Conservation (phyloP, 2,797 vertebrate genomes). For the Enteromius anoplus region DNA sequence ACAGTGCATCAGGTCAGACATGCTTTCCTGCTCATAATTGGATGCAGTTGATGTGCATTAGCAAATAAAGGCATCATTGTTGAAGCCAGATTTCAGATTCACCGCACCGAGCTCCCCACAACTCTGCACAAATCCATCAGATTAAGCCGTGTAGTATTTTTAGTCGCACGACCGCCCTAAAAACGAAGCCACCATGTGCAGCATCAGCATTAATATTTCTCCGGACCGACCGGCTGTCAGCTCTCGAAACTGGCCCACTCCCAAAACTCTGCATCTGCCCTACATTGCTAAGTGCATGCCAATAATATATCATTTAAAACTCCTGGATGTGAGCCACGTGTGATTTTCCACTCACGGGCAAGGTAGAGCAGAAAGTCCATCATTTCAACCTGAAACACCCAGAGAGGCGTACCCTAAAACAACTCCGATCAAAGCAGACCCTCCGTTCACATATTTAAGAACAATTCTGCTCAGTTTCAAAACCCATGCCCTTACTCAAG, state of each 20-base stretch:
- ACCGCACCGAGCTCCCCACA: slow-evolving; percentile 24
- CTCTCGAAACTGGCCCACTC: slow-evolving; percentile 55
- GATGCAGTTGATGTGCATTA: slow-evolving; percentile 36
- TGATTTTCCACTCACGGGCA: slow-evolving; percentile 50
- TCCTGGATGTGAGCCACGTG: slow-evolving; percentile 49
- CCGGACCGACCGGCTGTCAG: slow-evolving; percentile 58
- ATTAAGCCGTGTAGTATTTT: slow-evolving; percentile 63
- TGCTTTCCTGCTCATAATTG: slow-evolving; percentile 20
- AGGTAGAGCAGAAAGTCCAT: slow-evolving; percentile 42
- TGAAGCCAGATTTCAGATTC: slow-evolving; percentile 43
- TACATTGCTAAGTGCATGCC: slow-evolving; percentile 66
- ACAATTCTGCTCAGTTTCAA: background rate
- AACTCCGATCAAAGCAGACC: slow-evolving; percentile 13
- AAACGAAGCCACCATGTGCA: slow-evolving; percentile 52
- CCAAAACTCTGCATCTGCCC: slow-evolving; percentile 62
- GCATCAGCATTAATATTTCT: slow-evolving; percentile 46
- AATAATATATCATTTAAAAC: slow-evolving; percentile 71
- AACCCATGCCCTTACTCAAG: slow-evolving; percentile 3
- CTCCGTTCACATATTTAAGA: slow-evolving; percentile 14
- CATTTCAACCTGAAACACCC: slow-evolving; percentile 17
- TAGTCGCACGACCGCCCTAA: slow-evolving; percentile 48
- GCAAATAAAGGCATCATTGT: slow-evolving; percentile 32
- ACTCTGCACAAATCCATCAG: slow-evolving; percentile 58
- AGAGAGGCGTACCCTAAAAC: slow-evolving; percentile 2
- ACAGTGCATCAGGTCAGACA: slow-evolving; percentile 21